phyloP scores from a whole-genome alignment of 1,140 invertebrate genomes.

The Copidosoma floridanum region DNA sequence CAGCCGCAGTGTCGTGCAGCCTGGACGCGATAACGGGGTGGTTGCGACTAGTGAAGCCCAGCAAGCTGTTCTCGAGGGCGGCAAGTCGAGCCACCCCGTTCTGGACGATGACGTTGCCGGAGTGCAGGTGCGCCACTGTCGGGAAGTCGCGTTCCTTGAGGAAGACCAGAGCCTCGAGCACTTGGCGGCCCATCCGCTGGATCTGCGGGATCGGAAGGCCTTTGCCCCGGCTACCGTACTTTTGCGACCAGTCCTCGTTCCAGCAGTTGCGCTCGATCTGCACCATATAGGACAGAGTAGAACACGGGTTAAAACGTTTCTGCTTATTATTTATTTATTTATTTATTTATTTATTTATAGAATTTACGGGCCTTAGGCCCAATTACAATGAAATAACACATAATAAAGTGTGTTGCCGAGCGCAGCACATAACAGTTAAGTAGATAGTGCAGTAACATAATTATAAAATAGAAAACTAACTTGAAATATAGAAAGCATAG shows the following conservation, averaged over 20 bases:
- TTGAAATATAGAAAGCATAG: too few species aligned
- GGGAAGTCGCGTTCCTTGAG: slow-evolving; percentile 86
- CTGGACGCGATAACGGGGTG: slow-evolving; percentile 61
- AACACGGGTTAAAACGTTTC: too few species aligned
- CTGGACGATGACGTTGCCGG: slow-evolving; percentile 87
- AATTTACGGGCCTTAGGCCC: too few species aligned
- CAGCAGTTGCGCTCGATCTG: slow-evolving; percentile 60
- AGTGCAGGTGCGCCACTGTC: slow-evolving; percentile 80
- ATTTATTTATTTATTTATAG: too few species aligned
- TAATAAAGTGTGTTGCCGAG: too few species aligned
- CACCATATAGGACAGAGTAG: too few species aligned
- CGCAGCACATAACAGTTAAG: too few species aligned
- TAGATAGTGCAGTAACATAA: too few species aligned
- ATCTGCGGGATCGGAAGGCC: slow-evolving; percentile 76
- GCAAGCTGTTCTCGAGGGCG: slow-evolving; percentile 79
- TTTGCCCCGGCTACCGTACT: slow-evolving; percentile 65
- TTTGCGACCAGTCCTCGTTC: slow-evolving; percentile 70
- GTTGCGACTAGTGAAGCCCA: slow-evolving; percentile 72
- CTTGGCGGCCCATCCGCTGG: slow-evolving; percentile 81
- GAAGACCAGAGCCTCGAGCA: slow-evolving; percentile 83
- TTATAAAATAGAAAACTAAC: too few species aligned
- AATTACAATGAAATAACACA: too few species aligned
- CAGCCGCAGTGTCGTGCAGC: slow-evolving; percentile 45
- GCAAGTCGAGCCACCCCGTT: slow-evolving; percentile 83
- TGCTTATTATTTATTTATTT: too few species aligned